Percentiles rank a stretch among this genome's conserved stretches.
phyloP scores from a whole-genome alignment of 2,797 vertebrate species.

The Characodon lateralis region DNA sequence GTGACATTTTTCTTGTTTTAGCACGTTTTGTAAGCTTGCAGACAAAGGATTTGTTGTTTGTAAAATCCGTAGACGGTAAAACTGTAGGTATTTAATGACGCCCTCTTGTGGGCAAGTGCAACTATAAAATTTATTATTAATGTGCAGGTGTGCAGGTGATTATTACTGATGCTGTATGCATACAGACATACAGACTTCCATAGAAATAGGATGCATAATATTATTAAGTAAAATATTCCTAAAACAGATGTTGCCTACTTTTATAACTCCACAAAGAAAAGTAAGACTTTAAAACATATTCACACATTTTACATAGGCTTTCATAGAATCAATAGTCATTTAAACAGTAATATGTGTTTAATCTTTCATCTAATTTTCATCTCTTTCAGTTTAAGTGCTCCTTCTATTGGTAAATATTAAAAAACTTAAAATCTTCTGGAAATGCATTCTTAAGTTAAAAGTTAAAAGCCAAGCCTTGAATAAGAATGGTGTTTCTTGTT shows the following conservation, averaged over 20 bases:
- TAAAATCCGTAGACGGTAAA: not conserved
- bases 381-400: not conserved
- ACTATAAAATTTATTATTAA: not conserved
- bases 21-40: not conserved
- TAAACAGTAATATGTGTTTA: not conserved
- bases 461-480: not conserved
- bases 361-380: not conserved
- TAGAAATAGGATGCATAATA: not conserved
- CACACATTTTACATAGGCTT: not conserved
- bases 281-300: not conserved
- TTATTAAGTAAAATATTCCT: not conserved
- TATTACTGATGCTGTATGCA: not conserved
- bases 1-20: not conserved
- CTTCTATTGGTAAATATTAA: not conserved
- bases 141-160: not conserved
- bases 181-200: not conserved
- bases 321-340: not conserved
- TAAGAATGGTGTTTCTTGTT: not conserved
- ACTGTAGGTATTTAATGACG: not conserved
- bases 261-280: not conserved
- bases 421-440: not conserved
- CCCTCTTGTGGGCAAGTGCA: conserved; percentile 48
- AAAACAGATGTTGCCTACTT: not conserved
- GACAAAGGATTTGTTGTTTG: not conserved
- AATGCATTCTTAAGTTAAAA: not conserved